Evolutionary conservation across 2,113 vertebrate species (phyloP).

Genomic region (Menura novaehollandiae): DNA sequence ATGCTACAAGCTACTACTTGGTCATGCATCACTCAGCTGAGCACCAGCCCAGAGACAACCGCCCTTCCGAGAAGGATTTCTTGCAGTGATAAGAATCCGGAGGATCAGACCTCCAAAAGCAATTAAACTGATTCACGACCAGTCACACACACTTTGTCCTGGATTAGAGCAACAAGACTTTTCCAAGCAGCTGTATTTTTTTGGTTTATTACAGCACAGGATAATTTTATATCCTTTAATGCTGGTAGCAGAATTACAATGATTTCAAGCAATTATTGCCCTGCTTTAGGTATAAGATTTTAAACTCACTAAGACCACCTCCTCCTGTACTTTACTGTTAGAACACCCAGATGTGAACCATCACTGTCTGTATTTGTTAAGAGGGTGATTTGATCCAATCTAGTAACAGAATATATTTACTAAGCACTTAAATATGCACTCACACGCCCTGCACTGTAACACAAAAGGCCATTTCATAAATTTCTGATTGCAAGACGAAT

Average conservation of each 20-base stretch:
- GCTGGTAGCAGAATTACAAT: neutral
- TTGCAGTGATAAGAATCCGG: neutral
- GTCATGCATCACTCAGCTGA: neutral
- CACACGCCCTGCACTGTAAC: neutral
- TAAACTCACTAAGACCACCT: neutral
- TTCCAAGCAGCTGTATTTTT: neutral
- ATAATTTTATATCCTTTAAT: neutral
- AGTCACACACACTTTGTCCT: neutral
- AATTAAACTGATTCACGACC: neutral
- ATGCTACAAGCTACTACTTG: neutral
- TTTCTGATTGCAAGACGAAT: constrained; percentile 9
- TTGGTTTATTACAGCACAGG: neutral
- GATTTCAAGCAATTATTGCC: neutral
- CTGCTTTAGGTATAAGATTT: neutral
- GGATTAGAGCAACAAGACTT: neutral
- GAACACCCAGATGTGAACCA: neutral
- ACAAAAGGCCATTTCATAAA: constrained; percentile 28
- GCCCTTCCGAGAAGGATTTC: neutral
- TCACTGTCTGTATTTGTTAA: neutral
- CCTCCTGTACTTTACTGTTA: neutral
- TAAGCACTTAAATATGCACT: constrained; percentile 10
- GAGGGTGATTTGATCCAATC: neutral
- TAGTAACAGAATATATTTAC: neutral
- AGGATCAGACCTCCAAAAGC: neutral
- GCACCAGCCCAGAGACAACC: neutral